Evolutionary conservation across 2,797 vertebrate species (phyloP), one percentile per base, ranked within the genome.

Genomic region (Tangara arthus): DNA sequence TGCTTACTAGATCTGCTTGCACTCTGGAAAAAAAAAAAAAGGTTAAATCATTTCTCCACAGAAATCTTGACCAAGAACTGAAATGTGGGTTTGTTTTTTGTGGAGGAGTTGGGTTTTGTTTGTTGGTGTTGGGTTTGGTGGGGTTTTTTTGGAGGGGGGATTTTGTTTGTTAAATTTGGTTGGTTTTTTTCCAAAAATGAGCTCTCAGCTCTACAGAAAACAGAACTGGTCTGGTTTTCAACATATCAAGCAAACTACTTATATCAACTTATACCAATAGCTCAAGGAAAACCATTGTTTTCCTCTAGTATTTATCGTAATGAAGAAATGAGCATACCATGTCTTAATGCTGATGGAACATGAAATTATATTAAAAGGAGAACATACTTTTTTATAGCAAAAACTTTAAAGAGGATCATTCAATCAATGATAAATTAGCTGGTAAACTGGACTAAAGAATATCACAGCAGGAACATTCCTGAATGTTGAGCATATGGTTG

Each of bases 131-230:
- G 35, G 18, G 35, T 60, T 60, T 44, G 19, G 6, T 20, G 3
- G 6, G 2, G 1, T 49, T 39, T 30, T 64, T 53, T 27, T 41
- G 14, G 12, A 10, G 21, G 6, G 4, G 5, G 3, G 4, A 7
- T 7, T 6, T 57, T 57, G 2, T 32, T 35, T 57, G 32, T 19
- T 32, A 60, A 24, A 37, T 85, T 59, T 46, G 2, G 4, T 20
- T 55, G 17, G 1, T 27, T 23, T 32, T 0, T 4, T 27, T 11
- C 10, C 23, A 27, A 37, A 4, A 35, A 64, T 32, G 18, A 30
- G 2, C 7, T 66, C 23, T 8, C 32, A 73, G 5, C 39, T 49
- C 8, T 26, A 37, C 6, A 60, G 15, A 81, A 88, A 81, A 63
- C 3, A 66, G 5, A 23, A 23, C 39, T 78, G 7, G 46, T 91